These are phyloP conservation scores for Dascillus cervinus DNA, from an alignment of 2,888 invertebrate genomes.

Conservation along the genomic window DNA sequence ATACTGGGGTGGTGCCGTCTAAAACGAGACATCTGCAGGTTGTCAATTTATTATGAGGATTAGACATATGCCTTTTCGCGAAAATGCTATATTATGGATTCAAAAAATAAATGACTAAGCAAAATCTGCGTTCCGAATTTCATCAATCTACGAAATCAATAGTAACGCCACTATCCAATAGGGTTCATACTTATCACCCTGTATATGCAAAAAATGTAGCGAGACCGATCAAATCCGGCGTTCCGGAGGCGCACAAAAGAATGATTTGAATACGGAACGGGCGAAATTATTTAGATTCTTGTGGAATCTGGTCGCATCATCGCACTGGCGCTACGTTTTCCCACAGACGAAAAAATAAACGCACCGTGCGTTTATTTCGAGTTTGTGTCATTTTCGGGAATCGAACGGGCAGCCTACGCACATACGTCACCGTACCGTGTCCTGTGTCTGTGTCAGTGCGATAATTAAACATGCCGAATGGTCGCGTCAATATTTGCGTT, in stretches of 20 bases:
- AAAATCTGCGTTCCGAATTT: too few relatives aligned
- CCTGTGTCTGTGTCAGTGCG: slow-evolving; percentile 4
- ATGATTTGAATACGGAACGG: slow-evolving; percentile 27
- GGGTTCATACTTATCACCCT: too few relatives aligned
- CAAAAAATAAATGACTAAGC: too few relatives aligned
- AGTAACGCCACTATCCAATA: too few relatives aligned
- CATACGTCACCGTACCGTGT: slow-evolving; percentile 18
- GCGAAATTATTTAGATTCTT: slow-evolving; percentile 26
- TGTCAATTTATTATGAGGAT: too few relatives aligned
- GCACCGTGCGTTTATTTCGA: slow-evolving; percentile 18
- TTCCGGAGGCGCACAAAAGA: slow-evolving; percentile 17
- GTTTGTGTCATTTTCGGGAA: slow-evolving; percentile 23
- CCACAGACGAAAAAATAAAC: slow-evolving; percentile 21
- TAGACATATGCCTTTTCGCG: too few relatives aligned
- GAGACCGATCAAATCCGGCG: slow-evolving; percentile 6
- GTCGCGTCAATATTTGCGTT: too few relatives aligned
- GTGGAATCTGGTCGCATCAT: slow-evolving; percentile 23
- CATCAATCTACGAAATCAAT: too few relatives aligned
- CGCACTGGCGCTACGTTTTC: slow-evolving; percentile 27
- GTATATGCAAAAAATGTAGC: too few relatives aligned
- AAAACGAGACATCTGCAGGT: too few relatives aligned
- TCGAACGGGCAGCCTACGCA: slow-evolving; percentile 29
- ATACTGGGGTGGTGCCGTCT: too few relatives aligned
- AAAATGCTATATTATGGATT: too few relatives aligned
- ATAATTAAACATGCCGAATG: background rate